Percentiles rank a stretch among this genome's conserved stretches.
These are phyloP conservation scores for Theristicus caerulescens DNA, from an alignment of 2,113 vertebrate genomes.

Conservation along the genomic window DNA sequence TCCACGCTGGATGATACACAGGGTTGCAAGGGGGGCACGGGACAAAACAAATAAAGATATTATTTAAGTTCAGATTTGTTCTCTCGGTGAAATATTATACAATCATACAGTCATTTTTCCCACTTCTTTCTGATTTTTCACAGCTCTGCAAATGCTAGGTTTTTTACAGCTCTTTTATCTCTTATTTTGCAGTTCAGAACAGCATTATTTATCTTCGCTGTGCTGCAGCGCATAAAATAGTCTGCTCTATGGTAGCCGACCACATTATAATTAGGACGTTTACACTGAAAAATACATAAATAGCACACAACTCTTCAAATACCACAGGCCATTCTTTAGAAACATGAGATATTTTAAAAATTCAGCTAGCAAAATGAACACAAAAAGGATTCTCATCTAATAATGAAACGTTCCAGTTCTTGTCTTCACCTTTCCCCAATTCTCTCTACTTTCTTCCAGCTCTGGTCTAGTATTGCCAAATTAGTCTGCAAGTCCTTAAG, in stretches of 20 bases:
- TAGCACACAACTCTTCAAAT: neutral
- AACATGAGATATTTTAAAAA: neutral
- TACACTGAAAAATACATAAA: neutral
- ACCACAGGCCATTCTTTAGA: neutral
- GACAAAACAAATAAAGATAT: constrained; percentile 22
- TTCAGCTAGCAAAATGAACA: neutral
- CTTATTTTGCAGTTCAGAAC: neutral
- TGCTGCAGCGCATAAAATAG: neutral
- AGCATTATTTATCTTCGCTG: neutral
- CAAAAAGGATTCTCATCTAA: neutral
- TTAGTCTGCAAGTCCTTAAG: neutral
- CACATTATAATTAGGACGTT: neutral
- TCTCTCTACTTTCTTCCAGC: neutral
- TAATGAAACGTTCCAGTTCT: neutral
- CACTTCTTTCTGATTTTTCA: neutral
- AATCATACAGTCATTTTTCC: neutral
- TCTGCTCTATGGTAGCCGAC: neutral
- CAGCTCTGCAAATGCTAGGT: neutral
- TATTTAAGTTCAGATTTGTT: neutral
- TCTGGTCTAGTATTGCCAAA: neutral
- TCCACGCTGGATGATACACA: neutral
- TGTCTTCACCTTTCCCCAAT: neutral
- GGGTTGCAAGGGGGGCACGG: neutral
- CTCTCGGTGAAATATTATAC: neutral
- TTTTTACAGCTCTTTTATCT: neutral